These are phyloP conservation scores for Hydrotaea cyrtoneurina DNA, from an alignment of 2,888 invertebrate genomes.

Conservation along the genomic window DNA sequence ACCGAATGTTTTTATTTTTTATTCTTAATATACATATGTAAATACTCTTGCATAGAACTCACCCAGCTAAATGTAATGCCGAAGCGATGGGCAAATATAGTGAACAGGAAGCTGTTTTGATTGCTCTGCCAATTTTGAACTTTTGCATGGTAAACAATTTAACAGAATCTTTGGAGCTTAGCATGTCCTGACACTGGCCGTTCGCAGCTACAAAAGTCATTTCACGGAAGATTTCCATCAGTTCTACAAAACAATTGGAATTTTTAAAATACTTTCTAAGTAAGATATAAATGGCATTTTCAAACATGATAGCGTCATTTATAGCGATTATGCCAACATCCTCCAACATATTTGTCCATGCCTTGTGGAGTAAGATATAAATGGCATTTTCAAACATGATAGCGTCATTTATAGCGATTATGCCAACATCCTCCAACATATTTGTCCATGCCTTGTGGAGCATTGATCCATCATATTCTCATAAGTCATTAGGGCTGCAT, in stretches of 20 bases:
- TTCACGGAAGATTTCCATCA: constrained; percentile 91
- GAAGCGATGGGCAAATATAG: constrained; percentile 95
- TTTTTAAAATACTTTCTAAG: constrained; percentile 88
- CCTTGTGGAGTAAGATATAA: constrained; percentile 89
- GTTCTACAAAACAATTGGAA: constrained; percentile 88
- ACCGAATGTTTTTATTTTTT: not conserved
- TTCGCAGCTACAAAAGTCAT: constrained; percentile 74
- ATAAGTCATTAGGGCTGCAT: constrained; percentile 89
- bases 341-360: constrained; percentile 86
- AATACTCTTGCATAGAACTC: constrained; percentile 74
- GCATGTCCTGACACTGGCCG: constrained; percentile 86
- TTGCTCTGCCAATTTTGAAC: constrained; percentile 92
- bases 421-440: constrained; percentile 93
- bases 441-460: constrained; percentile 90
- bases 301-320: constrained; percentile 92
- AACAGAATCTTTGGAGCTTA: constrained; percentile 85
- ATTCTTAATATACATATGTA: not conserved
- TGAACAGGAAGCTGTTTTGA: constrained; percentile 96
- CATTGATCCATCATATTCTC: constrained; percentile 97
- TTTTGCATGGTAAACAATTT: constrained; percentile 90
- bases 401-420: constrained; percentile 92
- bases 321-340: constrained; percentile 89
- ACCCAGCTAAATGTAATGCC: constrained; percentile 92
- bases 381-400: constrained; percentile 89
- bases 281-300: constrained; percentile 88